Evolutionary conservation across 1,140 invertebrate species (phyloP).

Genomic region (Anadara kagoshimensis): DNA sequence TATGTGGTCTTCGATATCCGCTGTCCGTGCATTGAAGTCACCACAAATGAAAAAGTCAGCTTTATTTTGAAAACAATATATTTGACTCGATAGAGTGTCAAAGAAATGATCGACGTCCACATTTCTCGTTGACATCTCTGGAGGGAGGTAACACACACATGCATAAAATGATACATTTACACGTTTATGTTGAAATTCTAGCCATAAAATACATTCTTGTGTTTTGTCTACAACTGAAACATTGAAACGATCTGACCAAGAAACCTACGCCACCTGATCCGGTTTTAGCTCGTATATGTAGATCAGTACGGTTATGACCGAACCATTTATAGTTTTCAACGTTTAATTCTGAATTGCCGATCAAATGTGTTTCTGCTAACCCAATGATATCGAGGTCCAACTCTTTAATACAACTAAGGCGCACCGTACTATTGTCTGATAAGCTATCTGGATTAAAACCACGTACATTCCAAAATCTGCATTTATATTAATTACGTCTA

Average conservation of each 20-base stretch:
- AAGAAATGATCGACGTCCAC: conserved; percentile 7
- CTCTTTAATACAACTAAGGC: conserved; percentile 13
- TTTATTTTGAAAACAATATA: too few species aligned
- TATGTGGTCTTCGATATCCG: too few species aligned
- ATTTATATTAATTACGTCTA: too few species aligned
- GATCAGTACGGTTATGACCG: conserved; percentile 23
- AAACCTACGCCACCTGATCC: conserved; percentile 31
- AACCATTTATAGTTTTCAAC: conserved; percentile 29
- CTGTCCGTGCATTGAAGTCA: too few species aligned
- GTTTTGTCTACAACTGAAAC: conserved; percentile 7
- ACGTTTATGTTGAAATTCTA: conserved; percentile 13
- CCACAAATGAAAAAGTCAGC: too few species aligned
- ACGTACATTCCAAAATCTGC: too few species aligned
- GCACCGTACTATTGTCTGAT: too few species aligned
- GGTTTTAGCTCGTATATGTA: conserved; percentile 24
- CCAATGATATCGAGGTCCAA: conserved; percentile 27
- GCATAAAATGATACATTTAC: conserved; percentile 11
- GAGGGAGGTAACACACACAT: conserved; percentile 32
- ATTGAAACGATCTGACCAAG: conserved; percentile 12
- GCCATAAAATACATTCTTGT: conserved; percentile 29
- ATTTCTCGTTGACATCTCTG: conserved; percentile 20
- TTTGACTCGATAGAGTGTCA: too few species aligned
- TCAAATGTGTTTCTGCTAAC: conserved; percentile 33
- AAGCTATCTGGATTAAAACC: too few species aligned
- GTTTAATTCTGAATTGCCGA: conserved; percentile 10